Evolutionary conservation across 2,888 invertebrate species (phyloP), one percentile per base, ranked within the genome.

Genomic region (Endotricha flammealis): DNA sequence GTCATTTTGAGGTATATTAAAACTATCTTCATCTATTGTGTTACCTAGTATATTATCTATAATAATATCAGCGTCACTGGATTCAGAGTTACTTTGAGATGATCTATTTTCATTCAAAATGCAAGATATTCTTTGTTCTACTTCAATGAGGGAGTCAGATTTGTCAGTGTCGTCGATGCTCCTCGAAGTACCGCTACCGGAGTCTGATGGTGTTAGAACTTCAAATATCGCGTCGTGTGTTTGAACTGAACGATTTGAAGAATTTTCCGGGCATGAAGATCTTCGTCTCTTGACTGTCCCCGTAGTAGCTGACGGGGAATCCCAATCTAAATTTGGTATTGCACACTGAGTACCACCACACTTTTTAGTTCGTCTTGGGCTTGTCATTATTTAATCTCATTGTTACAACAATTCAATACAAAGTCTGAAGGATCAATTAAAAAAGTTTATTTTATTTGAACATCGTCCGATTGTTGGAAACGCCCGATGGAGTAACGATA

Each of bases 201-300:
- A 80, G 42, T 85, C 86, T 1, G 85, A 82, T 2, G 85, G 79
- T 1, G 81, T 80, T 55, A 74, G 67, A 8, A 64, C 68, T 66
- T 83, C 83, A 32, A 72, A 72, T 45, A 81, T 75, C 1, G 72
- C 64, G 17, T 77, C 76, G 12, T 75, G 72, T 6, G 53, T 53
- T 23, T 53, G 50, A 30, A 52, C 31, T n/a, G 47, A 41, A 36
- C 55, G 53, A 37, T 71, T 73, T 0, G 53, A 43, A 2, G 70
- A 57, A 43, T 68, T 71, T 50, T 85, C 83, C 8, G 86, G 85
- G 38, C 87, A 82, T 0, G 91, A 91, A 16, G 87, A 81, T 35
- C 91, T 89, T 46, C 92, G 83, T 48, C 92, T 80, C 63, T 92
- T 92, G 2, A 93, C 92, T 1, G 93, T 93, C 8, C 92, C 92